Evolutionary conservation across 2,888 invertebrate genomes (phyloP).

Genomic region (Rhyacophila evoluta): DNA sequence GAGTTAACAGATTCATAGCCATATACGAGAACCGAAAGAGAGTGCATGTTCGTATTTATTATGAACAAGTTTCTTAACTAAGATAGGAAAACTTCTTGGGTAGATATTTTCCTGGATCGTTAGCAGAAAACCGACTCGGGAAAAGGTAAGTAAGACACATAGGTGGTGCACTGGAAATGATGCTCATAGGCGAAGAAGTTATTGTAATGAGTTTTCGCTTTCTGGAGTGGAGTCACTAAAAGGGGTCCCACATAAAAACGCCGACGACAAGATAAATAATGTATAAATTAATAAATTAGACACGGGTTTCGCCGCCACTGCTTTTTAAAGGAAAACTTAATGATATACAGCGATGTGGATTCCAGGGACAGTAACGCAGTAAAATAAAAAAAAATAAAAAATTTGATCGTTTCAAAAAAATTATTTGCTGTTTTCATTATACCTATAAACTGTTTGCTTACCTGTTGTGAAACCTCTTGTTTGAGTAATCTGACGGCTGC

Average conservation of each 20-base stretch:
- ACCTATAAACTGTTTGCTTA: too few species aligned
- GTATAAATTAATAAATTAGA: neutral
- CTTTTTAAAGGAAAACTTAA: too few species aligned
- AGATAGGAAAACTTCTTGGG: neutral
- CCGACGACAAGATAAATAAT: neutral
- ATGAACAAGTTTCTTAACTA: neutral
- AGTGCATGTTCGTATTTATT: neutral
- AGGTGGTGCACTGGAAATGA: neutral
- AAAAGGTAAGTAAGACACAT: neutral
- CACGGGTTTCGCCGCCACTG: neutral
- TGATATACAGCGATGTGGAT: too few species aligned
- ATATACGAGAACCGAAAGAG: too few species aligned
- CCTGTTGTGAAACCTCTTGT: conserved; percentile 53
- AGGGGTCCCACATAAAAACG: conserved; percentile 37
- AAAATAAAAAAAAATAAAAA: too few species aligned
- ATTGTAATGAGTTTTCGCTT: neutral
- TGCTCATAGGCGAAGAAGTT: neutral
- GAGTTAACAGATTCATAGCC: too few species aligned
- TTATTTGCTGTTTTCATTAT: too few species aligned
- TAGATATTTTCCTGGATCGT: neutral
- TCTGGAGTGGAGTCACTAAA: conserved; percentile 37
- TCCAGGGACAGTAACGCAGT: too few species aligned
- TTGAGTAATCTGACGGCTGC: conserved; percentile 44
- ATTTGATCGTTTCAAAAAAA: too few species aligned
- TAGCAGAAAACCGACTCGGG: neutral